phyloP scores from a whole-genome alignment of 1,140 invertebrate species.

The Camponotus floridanus region DNA sequence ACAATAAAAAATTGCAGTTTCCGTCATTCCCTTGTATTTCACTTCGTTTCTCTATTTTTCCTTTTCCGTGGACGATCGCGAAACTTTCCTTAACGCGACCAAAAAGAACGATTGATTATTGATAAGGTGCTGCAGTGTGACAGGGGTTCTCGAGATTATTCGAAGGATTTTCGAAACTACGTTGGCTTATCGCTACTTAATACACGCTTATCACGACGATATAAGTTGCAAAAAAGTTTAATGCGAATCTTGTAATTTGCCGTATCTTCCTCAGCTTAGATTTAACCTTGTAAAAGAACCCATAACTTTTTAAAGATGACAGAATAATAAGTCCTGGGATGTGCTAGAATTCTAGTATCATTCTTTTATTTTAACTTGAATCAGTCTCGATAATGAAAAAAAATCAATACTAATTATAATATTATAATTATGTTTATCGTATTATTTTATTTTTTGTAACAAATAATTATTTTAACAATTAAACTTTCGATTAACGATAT shows the following conservation, averaged over 20 bases:
- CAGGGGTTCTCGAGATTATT: background rate
- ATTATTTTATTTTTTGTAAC: background rate
- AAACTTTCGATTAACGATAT: background rate
- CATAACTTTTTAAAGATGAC: background rate
- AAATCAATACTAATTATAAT: no score
- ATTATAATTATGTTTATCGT: background rate
- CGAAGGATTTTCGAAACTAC: slow-evolving; percentile 41
- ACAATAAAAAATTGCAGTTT: slow-evolving; percentile 69
- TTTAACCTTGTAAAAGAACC: background rate
- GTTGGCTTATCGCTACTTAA: slow-evolving; percentile 26
- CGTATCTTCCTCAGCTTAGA: background rate
- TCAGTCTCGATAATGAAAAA: no score
- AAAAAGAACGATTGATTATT: slow-evolving; percentile 48
- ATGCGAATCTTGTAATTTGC: background rate
- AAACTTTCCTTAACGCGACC: slow-evolving; percentile 42
- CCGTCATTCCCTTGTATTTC: background rate
- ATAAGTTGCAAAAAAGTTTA: slow-evolving; percentile 39
- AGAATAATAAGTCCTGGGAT: background rate
- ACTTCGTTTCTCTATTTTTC: slow-evolving; percentile 3
- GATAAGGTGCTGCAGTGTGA: slow-evolving; percentile 20
- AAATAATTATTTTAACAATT: background rate
- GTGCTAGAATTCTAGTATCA: background rate
- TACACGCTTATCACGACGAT: slow-evolving; percentile 23
- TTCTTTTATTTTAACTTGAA: no score
- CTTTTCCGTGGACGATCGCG: background rate